Evolutionary conservation across 1,140 invertebrate genomes (phyloP), one percentile per base, ranked within the genome.

Genomic region (Apocrypta bakeri): DNA sequence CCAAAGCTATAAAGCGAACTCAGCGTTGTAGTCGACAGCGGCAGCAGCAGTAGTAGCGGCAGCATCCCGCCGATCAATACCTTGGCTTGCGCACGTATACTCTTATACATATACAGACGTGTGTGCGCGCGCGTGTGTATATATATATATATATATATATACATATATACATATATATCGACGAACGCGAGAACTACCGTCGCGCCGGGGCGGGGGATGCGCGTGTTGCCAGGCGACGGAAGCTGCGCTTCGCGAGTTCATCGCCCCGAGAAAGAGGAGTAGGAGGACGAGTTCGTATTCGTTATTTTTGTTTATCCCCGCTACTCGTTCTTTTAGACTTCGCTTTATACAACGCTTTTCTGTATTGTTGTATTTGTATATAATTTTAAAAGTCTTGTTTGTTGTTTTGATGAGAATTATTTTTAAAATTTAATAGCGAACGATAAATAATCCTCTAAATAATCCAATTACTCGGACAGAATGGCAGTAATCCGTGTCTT

Each of bases 161-260:
- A 48, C 17, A 48, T 3, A 21, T 3, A 1, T 3, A 48, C 12
- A 17, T 12, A 17, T 7, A 17, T 6, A 64, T 37, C 29, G 71
- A 37, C 71, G 37, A 73, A n/a, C n/a, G 21, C 33, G 79, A 21
- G 56, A 56, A 81, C 56, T 37, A 72, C 29, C 24, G 56, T n/a
- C 48, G 68, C 64, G 40, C 29, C 56, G 48, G 77, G 69, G 79
- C 11, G 66, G 75, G 77, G 79, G 77, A 9, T 27, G 73, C 56
- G 83, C 48, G 83, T 85, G 90, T 91, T 90, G 90, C 90, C 86
- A 90, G 80, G 90, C 87, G 87, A 91, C 90, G 88, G 90, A 90
- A 90, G 90, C 89, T 90, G 90, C 87, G 83, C 74, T 33, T 42
- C 61, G 29, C 42, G 40, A 72, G 77, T 84, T 84, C 79, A 83